Conservation (phyloP, 2,888 invertebrate species). For the Podabrus alpinus region DNA sequence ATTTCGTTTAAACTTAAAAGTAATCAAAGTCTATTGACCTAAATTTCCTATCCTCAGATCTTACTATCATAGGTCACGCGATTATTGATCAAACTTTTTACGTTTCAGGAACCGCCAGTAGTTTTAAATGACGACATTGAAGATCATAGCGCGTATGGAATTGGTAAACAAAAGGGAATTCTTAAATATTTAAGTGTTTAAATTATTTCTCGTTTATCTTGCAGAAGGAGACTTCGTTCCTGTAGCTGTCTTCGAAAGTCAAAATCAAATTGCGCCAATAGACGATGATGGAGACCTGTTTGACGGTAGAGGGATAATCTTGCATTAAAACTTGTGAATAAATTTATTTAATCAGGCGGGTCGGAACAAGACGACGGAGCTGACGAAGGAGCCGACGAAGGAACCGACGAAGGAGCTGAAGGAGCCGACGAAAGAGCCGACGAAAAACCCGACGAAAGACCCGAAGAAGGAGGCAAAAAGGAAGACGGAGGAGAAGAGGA, state of each 20-base stretch:
- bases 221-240: slow-evolving; percentile 9
- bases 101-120: not conserved
- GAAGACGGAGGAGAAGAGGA: not conserved
- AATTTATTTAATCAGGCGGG: not conserved
- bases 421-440: no score
- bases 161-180: not conserved
- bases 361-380: not conserved
- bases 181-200: not conserved
- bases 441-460: no score
- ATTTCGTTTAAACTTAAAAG: not conserved
- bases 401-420: no score
- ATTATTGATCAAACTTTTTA: slow-evolving; percentile 1
- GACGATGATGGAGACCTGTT: slow-evolving; percentile 51
- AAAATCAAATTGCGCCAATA: not conserved
- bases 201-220: not conserved
- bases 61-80: not conserved
- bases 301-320: not conserved
- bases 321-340: not conserved
- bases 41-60: not conserved
- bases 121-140: not conserved
- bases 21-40: not conserved
- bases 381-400: not conserved
- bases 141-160: not conserved
- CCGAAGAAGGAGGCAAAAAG: no score
- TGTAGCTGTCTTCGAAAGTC: slow-evolving; percentile 1